These are phyloP conservation scores for Tigriopus californicus DNA, from an alignment of 2,888 invertebrate genomes.

Conservation along the genomic window DNA sequence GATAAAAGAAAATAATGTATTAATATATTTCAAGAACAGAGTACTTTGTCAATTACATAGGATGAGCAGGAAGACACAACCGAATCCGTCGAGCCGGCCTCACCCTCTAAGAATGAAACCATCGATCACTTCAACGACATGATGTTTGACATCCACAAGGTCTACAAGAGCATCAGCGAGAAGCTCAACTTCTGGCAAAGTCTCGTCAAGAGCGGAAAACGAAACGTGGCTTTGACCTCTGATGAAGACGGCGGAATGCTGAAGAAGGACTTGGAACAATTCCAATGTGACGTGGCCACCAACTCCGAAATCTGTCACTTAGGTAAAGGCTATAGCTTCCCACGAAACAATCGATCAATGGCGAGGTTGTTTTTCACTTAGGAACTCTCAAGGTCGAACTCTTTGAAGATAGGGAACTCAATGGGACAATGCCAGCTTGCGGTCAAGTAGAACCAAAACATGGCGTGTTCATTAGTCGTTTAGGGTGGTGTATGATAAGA, in stretches of 20 bases:
- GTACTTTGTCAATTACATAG: too few species aligned
- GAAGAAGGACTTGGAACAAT: slow-evolving; percentile 18
- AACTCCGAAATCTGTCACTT: slow-evolving; percentile 22
- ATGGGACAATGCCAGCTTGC: too few species aligned
- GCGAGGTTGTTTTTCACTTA: too few species aligned
- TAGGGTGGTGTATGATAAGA: too few species aligned
- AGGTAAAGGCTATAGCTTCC: too few species aligned
- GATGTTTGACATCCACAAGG: background rate
- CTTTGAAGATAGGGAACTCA: too few species aligned
- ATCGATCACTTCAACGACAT: background rate
- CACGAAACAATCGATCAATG: too few species aligned
- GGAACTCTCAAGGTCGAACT: too few species aligned
- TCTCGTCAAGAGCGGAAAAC: background rate
- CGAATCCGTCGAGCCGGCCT: background rate
- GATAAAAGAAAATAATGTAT: too few species aligned
- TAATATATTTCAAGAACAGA: too few species aligned
- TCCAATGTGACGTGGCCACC: slow-evolving; percentile 22
- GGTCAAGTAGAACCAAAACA: too few species aligned
- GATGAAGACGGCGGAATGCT: background rate
- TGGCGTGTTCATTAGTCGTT: too few species aligned
- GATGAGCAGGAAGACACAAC: background rate
- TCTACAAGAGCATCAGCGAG: background rate
- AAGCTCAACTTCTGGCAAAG: background rate
- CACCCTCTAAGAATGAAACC: background rate
- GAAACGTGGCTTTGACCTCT: background rate